phyloP scores from a whole-genome alignment of 1,140 invertebrate species.

The Ostrea edulis region DNA sequence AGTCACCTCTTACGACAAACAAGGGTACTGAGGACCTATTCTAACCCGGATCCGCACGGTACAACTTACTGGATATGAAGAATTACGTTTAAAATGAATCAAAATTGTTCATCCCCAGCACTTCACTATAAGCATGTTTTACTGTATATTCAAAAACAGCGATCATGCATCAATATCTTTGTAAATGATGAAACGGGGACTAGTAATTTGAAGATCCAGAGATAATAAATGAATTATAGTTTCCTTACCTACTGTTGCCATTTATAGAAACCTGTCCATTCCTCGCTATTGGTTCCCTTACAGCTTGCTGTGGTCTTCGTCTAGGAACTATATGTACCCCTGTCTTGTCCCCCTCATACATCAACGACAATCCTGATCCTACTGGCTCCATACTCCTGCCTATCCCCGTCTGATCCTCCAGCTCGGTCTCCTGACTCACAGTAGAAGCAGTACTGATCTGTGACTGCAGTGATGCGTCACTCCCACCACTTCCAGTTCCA shows the following conservation, averaged over 20 bases:
- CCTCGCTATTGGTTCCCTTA: background rate
- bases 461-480: slow-evolving; percentile 44
- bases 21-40: too few relatives aligned
- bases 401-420: background rate
- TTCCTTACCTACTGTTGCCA: background rate
- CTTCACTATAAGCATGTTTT: too few relatives aligned
- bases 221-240: too few relatives aligned
- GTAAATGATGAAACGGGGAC: too few relatives aligned
- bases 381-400: background rate
- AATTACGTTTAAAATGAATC: too few relatives aligned
- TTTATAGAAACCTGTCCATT: background rate
- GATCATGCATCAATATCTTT: too few relatives aligned
- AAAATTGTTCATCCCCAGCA: too few relatives aligned
- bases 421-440: background rate
- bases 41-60: too few relatives aligned
- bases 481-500: slow-evolving; percentile 44
- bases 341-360: slow-evolving; percentile 4
- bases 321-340: background rate
- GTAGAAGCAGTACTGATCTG: background rate
- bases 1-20: too few relatives aligned
- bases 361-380: background rate
- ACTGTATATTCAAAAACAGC: too few relatives aligned
- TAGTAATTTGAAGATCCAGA: too few relatives aligned
- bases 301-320: background rate
- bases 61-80: too few relatives aligned